Percentiles rank a stretch among this genome's conserved stretches.
Evolutionary conservation across 2,888 invertebrate genomes (phyloP).

Genomic region (Chrysodeixis includens): DNA sequence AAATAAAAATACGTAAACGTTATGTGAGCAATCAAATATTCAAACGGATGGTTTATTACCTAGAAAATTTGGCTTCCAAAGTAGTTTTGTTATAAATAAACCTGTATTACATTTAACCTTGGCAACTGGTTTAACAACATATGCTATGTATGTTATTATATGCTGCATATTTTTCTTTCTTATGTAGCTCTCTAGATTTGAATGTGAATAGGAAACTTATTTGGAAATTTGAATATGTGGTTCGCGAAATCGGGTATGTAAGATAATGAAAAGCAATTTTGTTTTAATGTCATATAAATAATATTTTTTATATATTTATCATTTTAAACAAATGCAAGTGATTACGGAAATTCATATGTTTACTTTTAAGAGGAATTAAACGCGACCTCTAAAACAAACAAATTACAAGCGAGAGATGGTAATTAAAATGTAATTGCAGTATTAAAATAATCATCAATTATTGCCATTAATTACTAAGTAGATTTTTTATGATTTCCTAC

Average conservation of each 20-base stretch:
- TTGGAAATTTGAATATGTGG: neutral
- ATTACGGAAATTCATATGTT: neutral
- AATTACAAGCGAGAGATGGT: neutral
- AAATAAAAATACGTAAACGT: neutral
- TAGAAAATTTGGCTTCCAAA: slow-evolving; percentile 59
- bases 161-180: slow-evolving; percentile 53
- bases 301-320: no score
- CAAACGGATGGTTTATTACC: slow-evolving; percentile 57
- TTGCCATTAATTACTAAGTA: slow-evolving; percentile 46
- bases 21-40: slow-evolving; percentile 43
- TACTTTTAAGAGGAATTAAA: neutral
- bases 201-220: neutral
- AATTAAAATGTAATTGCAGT: slow-evolving; percentile 14
- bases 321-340: neutral
- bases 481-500: slow-evolving; percentile 17
- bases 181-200: slow-evolving; percentile 6
- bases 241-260: no score
- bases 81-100: slow-evolving; percentile 58
- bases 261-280: no score
- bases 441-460: slow-evolving; percentile 45
- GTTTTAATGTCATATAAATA: no score
- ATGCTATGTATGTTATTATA: slow-evolving; percentile 51
- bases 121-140: slow-evolving; percentile 52
- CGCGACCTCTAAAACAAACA: neutral
- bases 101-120: slow-evolving; percentile 55